Base-by-base conservation (phyloP, 2,113 vertebrate genomes). In the Nesogale talazaci region DNA sequence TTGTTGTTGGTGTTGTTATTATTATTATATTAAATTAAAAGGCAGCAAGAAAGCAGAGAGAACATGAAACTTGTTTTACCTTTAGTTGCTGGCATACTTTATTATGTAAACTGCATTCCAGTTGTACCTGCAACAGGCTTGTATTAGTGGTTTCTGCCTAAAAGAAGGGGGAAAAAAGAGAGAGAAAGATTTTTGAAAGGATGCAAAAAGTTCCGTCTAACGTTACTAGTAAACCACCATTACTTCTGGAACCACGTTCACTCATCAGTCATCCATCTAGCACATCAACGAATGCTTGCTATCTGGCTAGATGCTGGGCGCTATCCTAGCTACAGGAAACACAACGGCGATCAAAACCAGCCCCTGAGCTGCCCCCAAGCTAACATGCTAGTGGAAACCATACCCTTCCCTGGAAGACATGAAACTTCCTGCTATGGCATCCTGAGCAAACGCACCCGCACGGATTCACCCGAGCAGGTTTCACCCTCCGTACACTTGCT, bases 111-210 rank as follows among this genome's bases (percentile, higher is more conserved):
- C 98, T 99, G 98, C 98, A 99, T 97, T 99, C 98, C 96, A 99
- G 98, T 82, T 98, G 98, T 80, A 99, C 98, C 97, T 97, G 98
- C 97, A 99, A 97, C 46, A 99, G 98, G 88, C 98, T 99, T 96
- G 98, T 97, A 98, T 99, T 99, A 80, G 95, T 98, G 87, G 98
- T 97, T 98, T 99, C 98, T 98, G 98, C 99, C 99, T 99, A 97
- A 27, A 97, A 96, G 74, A 76, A 87, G 31, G n/a, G n/a, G n/a
- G 94, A 93, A 85, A 95, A 94, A 9, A 31, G 76, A 29, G 40
- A 22, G 40, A 0, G 70, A 86, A 94, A 95, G 52, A 14, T 7
- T 95, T 52, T 84, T 84, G 83, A 74, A 22, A 86, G 2, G n/a
- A 86, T 84, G 61, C 10, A 75, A 89, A 86, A 91, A 20, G 52